These are phyloP conservation scores for Gorsachius goisagi DNA, from an alignment of 2,113 vertebrate genomes.

Conservation along the genomic window DNA sequence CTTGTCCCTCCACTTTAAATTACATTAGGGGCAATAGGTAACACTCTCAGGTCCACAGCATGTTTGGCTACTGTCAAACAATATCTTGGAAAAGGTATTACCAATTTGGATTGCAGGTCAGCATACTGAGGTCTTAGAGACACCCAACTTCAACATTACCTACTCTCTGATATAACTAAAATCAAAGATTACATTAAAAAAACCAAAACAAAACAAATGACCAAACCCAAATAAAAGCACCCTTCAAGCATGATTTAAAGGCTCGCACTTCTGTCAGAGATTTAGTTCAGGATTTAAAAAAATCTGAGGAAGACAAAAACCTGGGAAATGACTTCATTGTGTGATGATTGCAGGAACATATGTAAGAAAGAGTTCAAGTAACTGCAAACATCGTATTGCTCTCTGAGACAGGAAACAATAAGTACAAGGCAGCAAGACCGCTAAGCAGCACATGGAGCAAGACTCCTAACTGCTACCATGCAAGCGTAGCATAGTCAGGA, in stretches of 20 bases:
- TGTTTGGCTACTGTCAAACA: neutral
- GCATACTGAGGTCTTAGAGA: neutral
- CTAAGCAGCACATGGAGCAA: neutral
- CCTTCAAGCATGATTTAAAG: neutral
- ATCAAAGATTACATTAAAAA: neutral
- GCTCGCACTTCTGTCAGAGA: neutral
- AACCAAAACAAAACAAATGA: neutral
- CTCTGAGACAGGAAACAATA: slow-evolving; percentile 39
- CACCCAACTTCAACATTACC: neutral
- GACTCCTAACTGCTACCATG: neutral
- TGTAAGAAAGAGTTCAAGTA: slow-evolving; percentile 24
- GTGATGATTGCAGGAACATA: slow-evolving; percentile 45
- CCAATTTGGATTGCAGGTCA: neutral
- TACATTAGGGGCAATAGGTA: neutral
- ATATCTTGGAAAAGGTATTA: neutral
- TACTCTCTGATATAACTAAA: neutral
- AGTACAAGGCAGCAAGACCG: neutral
- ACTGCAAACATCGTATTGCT: neutral
- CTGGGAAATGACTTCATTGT: neutral
- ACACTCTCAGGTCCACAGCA: neutral
- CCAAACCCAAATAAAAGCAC: neutral
- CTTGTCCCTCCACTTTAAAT: neutral
- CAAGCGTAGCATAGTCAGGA: neutral
- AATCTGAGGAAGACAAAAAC: neutral
- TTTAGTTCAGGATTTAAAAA: neutral